These are phyloP conservation scores for Drosophila multiciliata DNA, from an alignment of 2,888 invertebrate genomes.

Conservation along the genomic window DNA sequence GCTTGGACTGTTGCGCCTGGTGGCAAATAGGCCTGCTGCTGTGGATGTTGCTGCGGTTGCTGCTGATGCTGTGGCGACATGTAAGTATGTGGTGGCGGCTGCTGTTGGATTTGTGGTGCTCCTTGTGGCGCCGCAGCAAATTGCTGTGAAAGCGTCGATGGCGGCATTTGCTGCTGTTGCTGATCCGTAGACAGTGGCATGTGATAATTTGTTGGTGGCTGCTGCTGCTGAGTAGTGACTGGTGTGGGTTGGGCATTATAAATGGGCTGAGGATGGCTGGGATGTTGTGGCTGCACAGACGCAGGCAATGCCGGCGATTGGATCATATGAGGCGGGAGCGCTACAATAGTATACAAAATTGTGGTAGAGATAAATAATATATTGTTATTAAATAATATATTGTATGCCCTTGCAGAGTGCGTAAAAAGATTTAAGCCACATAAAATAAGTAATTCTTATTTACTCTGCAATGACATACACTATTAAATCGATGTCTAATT, in stretches of 20 bases:
- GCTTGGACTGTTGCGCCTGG: slow-evolving; percentile 40
- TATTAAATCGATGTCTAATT: slow-evolving; percentile 20
- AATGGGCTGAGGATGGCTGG: slow-evolving; percentile 53
- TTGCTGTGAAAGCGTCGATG: slow-evolving; percentile 53
- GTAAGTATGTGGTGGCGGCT: slow-evolving; percentile 54
- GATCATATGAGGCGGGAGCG: slow-evolving; percentile 63
- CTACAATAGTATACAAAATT: slow-evolving; percentile 35
- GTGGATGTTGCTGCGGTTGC: slow-evolving; percentile 46
- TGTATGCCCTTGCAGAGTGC: not conserved
- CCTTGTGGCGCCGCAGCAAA: slow-evolving; percentile 55
- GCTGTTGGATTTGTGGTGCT: slow-evolving; percentile 62
- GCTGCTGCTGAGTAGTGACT: slow-evolving; percentile 44
- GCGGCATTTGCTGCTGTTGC: slow-evolving; percentile 56
- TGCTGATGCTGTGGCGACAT: slow-evolving; percentile 73
- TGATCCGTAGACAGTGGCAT: slow-evolving; percentile 45
- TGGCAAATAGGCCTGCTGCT: slow-evolving; percentile 53
- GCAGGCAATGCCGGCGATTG: slow-evolving; percentile 38
- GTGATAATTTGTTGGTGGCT: slow-evolving; percentile 53
- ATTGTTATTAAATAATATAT: not conserved
- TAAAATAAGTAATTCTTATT: not conserved
- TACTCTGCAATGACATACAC: not conserved
- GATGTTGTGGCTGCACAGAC: slow-evolving; percentile 39
- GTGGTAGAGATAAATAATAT: not conserved
- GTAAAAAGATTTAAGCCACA: not conserved
- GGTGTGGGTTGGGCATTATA: slow-evolving; percentile 58